Percentiles rank a stretch among this genome's conserved stretches.
Evolutionary conservation across 92 coral and sea anemone genomes (phyloP).

Genomic region (Palythoa grandiflora): DNA sequence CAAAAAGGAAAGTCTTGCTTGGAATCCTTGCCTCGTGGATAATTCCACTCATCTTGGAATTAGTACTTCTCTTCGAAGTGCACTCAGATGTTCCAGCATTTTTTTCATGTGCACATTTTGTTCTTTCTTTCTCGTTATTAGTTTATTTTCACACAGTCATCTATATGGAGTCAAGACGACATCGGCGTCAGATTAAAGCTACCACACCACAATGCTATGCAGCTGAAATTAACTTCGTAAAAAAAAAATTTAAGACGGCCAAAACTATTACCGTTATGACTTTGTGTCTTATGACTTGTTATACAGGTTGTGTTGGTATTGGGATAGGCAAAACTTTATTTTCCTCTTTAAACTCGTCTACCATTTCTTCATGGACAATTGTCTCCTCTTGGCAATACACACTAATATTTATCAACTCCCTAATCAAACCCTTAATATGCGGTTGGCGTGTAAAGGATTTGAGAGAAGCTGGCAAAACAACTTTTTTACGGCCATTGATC

Average conservation of each 20-base stretch:
- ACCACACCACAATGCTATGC: neutral
- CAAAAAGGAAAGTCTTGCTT: neutral
- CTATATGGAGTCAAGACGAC: neutral
- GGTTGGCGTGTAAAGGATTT: neutral
- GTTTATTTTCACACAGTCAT: constrained; percentile 4
- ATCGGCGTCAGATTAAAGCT: no score
- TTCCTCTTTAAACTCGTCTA: neutral
- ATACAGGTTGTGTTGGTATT: constrained; percentile 4
- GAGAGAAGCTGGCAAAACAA: neutral
- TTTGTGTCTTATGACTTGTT: neutral
- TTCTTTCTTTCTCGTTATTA: neutral
- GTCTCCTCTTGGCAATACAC: neutral
- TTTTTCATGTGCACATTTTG: neutral
- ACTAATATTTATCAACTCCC: neutral
- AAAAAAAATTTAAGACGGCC: neutral
- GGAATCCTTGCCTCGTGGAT: neutral
- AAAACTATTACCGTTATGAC: neutral
- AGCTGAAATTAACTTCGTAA: neutral
- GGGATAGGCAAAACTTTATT: neutral
- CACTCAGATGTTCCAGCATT: neutral
- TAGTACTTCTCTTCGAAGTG: neutral
- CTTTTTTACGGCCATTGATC: neutral
- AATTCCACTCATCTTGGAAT: neutral
- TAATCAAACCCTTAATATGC: neutral
- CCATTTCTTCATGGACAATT: neutral